phyloP scores from a whole-genome alignment of 2,113 vertebrate species.

The Phyllopteryx taeniolatus region DNA sequence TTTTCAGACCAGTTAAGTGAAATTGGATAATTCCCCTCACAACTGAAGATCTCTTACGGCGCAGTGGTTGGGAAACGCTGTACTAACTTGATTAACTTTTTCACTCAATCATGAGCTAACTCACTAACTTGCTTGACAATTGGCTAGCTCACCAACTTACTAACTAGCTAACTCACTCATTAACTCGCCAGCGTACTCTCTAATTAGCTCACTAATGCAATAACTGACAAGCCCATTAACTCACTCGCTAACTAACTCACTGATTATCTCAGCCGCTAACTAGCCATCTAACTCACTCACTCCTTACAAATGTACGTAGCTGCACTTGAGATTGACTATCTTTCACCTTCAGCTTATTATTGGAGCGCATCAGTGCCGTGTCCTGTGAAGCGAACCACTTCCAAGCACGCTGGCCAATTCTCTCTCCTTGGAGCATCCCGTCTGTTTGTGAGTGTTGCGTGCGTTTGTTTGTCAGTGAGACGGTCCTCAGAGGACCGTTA shows the following conservation, averaged over 20 bases:
- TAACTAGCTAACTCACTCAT: background rate
- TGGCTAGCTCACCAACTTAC: background rate
- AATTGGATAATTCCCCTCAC: no score
- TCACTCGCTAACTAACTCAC: background rate
- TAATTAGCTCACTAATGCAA: background rate
- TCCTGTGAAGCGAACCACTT: background rate
- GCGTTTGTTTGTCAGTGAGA: background rate
- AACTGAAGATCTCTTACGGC: no score
- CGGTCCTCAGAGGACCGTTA: background rate
- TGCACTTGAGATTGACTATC: background rate
- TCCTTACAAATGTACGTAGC: background rate
- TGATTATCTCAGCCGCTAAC: background rate
- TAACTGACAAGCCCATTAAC: background rate
- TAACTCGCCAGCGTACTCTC: background rate
- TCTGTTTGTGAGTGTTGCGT: background rate
- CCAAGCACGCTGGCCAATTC: background rate
- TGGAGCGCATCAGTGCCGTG: background rate
- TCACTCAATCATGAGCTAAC: no score
- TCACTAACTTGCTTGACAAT: no score
- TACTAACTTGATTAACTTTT: no score
- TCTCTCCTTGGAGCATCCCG: background rate
- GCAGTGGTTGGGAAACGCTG: no score
- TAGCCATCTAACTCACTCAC: background rate
- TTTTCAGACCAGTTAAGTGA: no score
- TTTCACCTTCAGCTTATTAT: background rate